These are phyloP conservation scores for Mellivora capensis DNA, from an alignment of 2,113 vertebrate genomes.

Conservation along the genomic window DNA sequence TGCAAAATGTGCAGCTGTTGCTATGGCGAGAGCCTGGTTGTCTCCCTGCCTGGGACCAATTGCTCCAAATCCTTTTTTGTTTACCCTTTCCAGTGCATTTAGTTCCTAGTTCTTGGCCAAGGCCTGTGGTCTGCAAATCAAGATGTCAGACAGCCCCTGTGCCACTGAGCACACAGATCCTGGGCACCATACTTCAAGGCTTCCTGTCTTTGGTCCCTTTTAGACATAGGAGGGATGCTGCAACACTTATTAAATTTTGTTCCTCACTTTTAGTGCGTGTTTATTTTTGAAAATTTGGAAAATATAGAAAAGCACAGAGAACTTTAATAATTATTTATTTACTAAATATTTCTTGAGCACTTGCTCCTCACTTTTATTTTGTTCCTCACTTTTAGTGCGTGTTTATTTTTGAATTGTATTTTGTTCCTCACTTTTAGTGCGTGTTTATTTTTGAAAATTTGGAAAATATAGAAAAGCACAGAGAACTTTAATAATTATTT, in stretches of 20 bases:
- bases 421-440: background rate
- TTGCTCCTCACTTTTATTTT: background rate
- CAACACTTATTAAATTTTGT: background rate
- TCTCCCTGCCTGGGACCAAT: background rate
- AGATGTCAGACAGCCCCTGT: background rate
- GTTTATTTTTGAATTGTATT: background rate
- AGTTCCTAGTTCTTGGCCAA: conserved; percentile 34
- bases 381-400: background rate
- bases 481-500: background rate
- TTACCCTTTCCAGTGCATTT: conserved; percentile 12
- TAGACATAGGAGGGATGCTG: background rate
- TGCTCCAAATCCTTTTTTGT: conserved; percentile 15
- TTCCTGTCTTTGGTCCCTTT: background rate
- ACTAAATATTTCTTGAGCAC: conserved; percentile 27
- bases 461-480: background rate
- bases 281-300: conserved; percentile 17
- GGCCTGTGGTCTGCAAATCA: conserved; percentile 27
- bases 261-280: background rate
- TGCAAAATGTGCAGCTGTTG: background rate
- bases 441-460: background rate
- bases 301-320: background rate
- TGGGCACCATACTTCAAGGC: background rate
- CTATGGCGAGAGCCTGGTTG: background rate
- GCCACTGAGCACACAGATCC: background rate
- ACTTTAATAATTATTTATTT: background rate